Evolutionary conservation across 2,797 vertebrate species (phyloP).

Genomic region (Myotis planiceps): DNA sequence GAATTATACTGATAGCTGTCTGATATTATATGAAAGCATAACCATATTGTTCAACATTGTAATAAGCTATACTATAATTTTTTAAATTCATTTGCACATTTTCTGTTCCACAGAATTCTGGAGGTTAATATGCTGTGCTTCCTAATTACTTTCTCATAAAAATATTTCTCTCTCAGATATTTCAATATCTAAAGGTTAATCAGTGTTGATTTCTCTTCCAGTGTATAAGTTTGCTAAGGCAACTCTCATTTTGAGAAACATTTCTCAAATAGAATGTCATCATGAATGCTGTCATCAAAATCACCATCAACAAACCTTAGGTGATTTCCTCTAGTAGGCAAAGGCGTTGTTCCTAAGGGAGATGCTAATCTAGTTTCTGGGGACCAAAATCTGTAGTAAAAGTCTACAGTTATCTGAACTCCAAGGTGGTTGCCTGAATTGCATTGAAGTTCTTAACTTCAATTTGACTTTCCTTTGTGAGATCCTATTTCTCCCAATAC

Average conservation of each 20-base stretch:
- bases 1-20: background rate
- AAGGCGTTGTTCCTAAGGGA: background rate
- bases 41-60: background rate
- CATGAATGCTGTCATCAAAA: background rate
- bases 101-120: background rate
- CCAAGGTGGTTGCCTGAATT: background rate
- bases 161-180: background rate
- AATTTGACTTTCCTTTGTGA: conserved; percentile 49
- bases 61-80: background rate
- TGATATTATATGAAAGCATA: background rate
- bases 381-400: conserved; percentile 2
- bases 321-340: background rate
- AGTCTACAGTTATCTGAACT: background rate
- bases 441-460: background rate
- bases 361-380: background rate
- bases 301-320: background rate
- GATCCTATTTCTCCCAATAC: conserved; percentile 38
- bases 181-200: background rate
- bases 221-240: background rate
- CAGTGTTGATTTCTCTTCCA: background rate
- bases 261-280: background rate
- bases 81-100: background rate
- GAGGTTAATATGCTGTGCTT: background rate
- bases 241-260: conserved; percentile 12
- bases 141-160: background rate